Conservation (phyloP, 2,113 vertebrate species). For the Gambusia holbrooki region DNA sequence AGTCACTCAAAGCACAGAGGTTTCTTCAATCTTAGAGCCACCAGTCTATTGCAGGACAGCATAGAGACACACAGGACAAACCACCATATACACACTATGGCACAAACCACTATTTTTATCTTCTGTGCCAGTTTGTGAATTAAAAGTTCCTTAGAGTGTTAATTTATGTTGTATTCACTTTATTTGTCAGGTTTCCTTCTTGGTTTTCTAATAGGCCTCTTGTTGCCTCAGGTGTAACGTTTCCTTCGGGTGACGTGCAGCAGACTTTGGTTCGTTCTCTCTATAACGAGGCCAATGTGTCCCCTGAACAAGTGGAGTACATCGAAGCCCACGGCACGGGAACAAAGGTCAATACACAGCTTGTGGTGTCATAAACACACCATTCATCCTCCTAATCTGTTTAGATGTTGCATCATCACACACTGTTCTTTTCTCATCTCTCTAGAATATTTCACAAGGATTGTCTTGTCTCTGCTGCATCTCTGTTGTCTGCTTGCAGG, state of each 20-base stretch:
- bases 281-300: conserved; percentile 78
- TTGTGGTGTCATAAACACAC: neutral
- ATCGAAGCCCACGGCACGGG: conserved; percentile 96
- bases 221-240: conserved; percentile 88
- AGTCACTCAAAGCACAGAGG: too few relatives aligned
- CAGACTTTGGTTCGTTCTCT: conserved; percentile 83
- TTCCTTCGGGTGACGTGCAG: conserved; percentile 92
- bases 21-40: too few relatives aligned
- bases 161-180: too few relatives aligned
- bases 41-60: too few relatives aligned
- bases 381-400: neutral
- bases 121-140: too few relatives aligned
- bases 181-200: too few relatives aligned
- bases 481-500: conserved; percentile 72
- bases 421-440: neutral
- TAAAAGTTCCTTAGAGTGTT: too few relatives aligned
- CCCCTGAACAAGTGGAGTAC: conserved; percentile 88
- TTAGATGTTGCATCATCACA: neutral
- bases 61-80: too few relatives aligned
- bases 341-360: conserved; percentile 85
- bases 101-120: too few relatives aligned
- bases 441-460: neutral
- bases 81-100: too few relatives aligned
- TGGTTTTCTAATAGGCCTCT: neutral
- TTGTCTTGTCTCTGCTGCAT: neutral